Conservation (phyloP, 2,888 invertebrate genomes). For the Cryptus viduatorius region DNA sequence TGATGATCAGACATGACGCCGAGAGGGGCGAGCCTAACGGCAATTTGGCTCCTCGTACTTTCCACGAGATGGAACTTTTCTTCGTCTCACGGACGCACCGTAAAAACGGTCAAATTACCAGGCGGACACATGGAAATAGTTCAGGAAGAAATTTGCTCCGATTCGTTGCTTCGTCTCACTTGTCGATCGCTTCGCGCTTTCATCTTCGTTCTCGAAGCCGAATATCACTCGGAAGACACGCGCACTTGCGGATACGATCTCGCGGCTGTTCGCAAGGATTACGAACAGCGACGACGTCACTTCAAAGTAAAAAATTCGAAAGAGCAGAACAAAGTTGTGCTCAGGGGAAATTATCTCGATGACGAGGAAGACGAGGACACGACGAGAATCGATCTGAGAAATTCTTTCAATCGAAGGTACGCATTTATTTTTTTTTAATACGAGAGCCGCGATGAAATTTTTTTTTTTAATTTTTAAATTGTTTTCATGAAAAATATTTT, state of each 20-base stretch:
- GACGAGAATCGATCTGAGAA: constrained; percentile 76
- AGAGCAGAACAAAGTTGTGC: constrained; percentile 46
- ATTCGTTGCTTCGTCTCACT: constrained; percentile 78
- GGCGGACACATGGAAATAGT: constrained; percentile 81
- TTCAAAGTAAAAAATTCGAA: constrained; percentile 11
- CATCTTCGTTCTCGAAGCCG: constrained; percentile 81
- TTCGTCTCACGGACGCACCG: constrained; percentile 50
- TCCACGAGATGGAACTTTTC: constrained; percentile 47
- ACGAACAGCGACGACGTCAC: constrained; percentile 29
- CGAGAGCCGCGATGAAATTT: neutral
- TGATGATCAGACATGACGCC: constrained; percentile 80
- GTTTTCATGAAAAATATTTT: neutral
- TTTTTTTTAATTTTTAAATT: no score
- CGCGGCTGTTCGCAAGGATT: constrained; percentile 47
- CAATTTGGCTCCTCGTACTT: constrained; percentile 67
- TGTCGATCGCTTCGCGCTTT: constrained; percentile 81
- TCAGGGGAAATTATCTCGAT: constrained; percentile 78
- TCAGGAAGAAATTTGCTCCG: constrained; percentile 81
- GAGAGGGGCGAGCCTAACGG: constrained; percentile 75
- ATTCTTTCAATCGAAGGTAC: constrained; percentile 81
- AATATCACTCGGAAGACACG: constrained; percentile 76
- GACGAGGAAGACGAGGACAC: constrained; percentile 72
- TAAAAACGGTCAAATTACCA: constrained; percentile 63
- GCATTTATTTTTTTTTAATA: constrained; percentile 12
- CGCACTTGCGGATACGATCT: constrained; percentile 74